Percentiles rank a stretch among this genome's conserved stretches.
Conservation (phyloP, 1,140 invertebrate genomes). For the Stratiolaelaps scimitus region DNA sequence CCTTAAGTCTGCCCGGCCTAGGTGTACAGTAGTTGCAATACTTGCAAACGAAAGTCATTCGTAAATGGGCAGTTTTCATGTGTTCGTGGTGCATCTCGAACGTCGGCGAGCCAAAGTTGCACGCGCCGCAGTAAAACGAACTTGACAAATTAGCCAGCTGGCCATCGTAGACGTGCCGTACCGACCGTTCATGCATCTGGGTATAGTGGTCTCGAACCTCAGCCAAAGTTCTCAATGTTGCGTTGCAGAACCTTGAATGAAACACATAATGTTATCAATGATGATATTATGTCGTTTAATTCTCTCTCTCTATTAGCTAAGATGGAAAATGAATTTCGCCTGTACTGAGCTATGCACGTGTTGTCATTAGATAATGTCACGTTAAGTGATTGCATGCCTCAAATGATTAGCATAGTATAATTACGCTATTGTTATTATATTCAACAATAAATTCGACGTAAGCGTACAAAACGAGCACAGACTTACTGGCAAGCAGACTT, state of each 20-base stretch:
- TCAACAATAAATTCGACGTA: background rate
- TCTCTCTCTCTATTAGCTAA: too few relatives aligned
- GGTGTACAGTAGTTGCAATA: constrained; percentile 37
- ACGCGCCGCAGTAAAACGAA: constrained; percentile 37
- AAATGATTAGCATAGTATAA: too few relatives aligned
- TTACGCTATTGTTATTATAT: background rate
- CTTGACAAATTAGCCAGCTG: constrained; percentile 33
- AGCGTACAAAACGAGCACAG: background rate
- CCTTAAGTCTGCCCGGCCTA: constrained; percentile 35
- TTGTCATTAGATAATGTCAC: too few relatives aligned
- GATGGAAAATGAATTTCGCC: too few relatives aligned
- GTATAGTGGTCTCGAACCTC: constrained; percentile 37
- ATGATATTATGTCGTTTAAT: too few relatives aligned
- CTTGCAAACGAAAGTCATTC: constrained; percentile 37
- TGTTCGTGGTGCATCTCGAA: constrained; percentile 37
- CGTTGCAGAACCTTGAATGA: constrained; percentile 34
- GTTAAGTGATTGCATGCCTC: too few relatives aligned
- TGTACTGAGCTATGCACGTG: too few relatives aligned
- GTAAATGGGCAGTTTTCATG: constrained; percentile 37
- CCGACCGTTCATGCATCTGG: constrained; percentile 35
- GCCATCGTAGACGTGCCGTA: constrained; percentile 34
- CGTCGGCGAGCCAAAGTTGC: constrained; percentile 34
- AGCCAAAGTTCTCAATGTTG: constrained; percentile 34
- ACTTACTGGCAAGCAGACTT: constrained; percentile 36
- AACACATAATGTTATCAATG: background rate